Percentiles rank a stretch among this genome's conserved stretches.
Conservation (phyloP, 2,113 vertebrate genomes). For the Ramphastos sulfuratus region DNA sequence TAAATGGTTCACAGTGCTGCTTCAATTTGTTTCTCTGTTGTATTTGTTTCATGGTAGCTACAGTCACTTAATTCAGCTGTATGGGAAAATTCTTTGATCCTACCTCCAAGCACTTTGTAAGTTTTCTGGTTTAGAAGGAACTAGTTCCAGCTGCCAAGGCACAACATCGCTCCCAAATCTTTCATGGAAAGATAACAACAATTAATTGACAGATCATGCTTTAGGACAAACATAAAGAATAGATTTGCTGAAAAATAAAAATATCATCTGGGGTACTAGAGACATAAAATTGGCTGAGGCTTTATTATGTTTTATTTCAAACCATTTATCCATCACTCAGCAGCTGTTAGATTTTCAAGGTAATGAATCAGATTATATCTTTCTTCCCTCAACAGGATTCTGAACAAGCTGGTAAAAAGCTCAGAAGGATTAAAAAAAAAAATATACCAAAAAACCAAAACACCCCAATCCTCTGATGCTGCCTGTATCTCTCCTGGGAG, state of each 20-base stretch:
- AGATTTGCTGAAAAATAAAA: neutral
- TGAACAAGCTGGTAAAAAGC: neutral
- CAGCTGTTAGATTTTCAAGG: neutral
- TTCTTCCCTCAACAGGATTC: neutral
- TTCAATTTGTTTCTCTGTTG: neutral
- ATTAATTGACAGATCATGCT: neutral
- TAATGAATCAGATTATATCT: neutral
- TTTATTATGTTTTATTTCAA: neutral
- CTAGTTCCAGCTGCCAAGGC: slow-evolving; percentile 74
- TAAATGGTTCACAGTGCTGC: neutral
- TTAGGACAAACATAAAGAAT: neutral
- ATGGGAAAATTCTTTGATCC: neutral
- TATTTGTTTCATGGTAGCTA: neutral
- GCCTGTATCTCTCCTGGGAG: neutral
- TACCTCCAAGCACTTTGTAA: slow-evolving; percentile 81
- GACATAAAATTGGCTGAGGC: neutral
- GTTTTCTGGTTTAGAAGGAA: slow-evolving; percentile 69
- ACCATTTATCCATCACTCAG: neutral
- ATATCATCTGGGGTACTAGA: neutral
- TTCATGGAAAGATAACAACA: neutral
- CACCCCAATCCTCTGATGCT: neutral
- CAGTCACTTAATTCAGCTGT: neutral
- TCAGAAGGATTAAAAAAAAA: neutral
- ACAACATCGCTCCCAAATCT: slow-evolving; percentile 79
- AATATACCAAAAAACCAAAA: no score